These are phyloP conservation scores for Drosophila anomalata DNA, from an alignment of 2,888 invertebrate genomes.

Conservation along the genomic window DNA sequence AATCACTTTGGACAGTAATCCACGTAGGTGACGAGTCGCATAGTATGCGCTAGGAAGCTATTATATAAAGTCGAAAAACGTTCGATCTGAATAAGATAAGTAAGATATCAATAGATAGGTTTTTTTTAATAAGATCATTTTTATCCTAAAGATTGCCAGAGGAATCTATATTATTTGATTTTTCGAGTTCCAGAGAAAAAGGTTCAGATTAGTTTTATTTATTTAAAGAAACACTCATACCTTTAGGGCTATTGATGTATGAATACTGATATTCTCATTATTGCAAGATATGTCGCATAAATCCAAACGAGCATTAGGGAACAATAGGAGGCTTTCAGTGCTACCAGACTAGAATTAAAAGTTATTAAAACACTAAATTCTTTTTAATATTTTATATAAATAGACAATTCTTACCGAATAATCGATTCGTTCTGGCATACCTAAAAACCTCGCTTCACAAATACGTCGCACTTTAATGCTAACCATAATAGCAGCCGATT, in stretches of 20 bases:
- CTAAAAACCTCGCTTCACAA: conserved; percentile 91
- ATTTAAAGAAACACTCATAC: conserved; percentile 49
- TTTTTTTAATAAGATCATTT: no score
- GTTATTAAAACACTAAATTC: not conserved
- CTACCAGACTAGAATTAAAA: conserved; percentile 74
- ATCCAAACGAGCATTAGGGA: conserved; percentile 83
- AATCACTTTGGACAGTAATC: no score
- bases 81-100: no score
- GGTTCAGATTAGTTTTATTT: not conserved
- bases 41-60: no score
- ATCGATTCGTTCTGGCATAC: conserved; percentile 85
- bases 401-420: conserved; percentile 74
- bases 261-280: conserved; percentile 80
- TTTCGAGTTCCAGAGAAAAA: not conserved
- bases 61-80: no score
- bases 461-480: conserved; percentile 96
- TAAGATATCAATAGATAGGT: no score
- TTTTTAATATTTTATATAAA: not conserved
- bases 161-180: no score
- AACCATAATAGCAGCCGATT: conserved; percentile 96
- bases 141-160: no score
- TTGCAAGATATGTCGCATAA: conserved; percentile 84
- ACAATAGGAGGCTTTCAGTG: conserved; percentile 81
- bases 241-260: conserved; percentile 82
- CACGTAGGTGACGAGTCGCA: no score